These are phyloP conservation scores for Mongoloraphidia duomilia DNA, from an alignment of 2,888 invertebrate genomes.

Conservation along the genomic window DNA sequence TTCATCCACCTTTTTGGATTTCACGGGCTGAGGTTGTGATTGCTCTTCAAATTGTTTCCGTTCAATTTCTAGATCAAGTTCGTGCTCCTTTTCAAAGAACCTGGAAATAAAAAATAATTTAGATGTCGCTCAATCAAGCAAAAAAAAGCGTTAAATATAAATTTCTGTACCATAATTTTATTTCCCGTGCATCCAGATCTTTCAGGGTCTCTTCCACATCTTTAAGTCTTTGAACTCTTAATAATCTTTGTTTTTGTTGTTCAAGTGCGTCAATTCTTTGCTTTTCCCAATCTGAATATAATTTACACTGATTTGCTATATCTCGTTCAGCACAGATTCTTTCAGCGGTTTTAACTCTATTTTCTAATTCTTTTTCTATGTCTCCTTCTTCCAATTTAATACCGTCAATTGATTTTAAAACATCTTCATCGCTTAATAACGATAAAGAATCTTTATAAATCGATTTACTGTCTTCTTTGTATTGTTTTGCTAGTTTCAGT, in stretches of 20 bases:
- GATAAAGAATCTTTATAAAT: slow-evolving; percentile 30
- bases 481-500: slow-evolving; percentile 18
- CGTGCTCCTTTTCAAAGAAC: slow-evolving; percentile 69
- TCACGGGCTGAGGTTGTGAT: slow-evolving; percentile 31
- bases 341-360: slow-evolving; percentile 37
- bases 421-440: slow-evolving; percentile 26
- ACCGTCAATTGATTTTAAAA: slow-evolving; percentile 27
- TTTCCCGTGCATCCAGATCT: slow-evolving; percentile 43
- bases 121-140: neutral
- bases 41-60: slow-evolving; percentile 27
- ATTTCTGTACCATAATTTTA: slow-evolving; percentile 37
- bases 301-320: slow-evolving; percentile 40
- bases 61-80: slow-evolving; percentile 56
- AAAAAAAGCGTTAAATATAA: neutral
- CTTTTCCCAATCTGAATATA: slow-evolving; percentile 43
- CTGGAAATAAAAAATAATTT: slow-evolving; percentile 21
- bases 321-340: slow-evolving; percentile 40
- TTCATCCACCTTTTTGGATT: slow-evolving; percentile 36
- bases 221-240: slow-evolving; percentile 30
- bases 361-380: slow-evolving; percentile 34
- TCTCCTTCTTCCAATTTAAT: slow-evolving; percentile 20
- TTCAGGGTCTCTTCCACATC: slow-evolving; percentile 45
- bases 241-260: slow-evolving; percentile 39
- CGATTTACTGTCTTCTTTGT: slow-evolving; percentile 18
- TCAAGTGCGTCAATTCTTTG: slow-evolving; percentile 40